phyloP scores from a whole-genome alignment of 2,113 vertebrate genomes.

The Chitala chitala region DNA sequence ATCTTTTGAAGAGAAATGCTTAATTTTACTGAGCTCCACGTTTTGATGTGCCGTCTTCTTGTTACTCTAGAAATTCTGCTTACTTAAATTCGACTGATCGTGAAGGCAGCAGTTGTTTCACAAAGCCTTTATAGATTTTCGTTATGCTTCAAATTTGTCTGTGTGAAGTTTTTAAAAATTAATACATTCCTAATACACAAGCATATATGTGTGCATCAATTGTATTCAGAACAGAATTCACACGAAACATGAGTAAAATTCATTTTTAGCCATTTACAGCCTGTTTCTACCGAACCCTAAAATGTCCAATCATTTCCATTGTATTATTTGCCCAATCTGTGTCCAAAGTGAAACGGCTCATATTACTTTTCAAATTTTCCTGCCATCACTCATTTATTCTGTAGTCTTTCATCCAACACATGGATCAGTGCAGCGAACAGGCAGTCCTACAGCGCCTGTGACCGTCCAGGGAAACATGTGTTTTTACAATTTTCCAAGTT shows the following conservation, averaged over 20 bases:
- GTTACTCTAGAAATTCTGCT: background rate
- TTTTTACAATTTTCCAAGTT: background rate
- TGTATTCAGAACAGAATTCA: constrained; percentile 4
- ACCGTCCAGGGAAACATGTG: background rate
- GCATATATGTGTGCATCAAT: background rate
- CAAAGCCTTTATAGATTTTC: too few relatives aligned
- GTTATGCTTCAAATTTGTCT: too few relatives aligned
- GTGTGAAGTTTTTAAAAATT: too few relatives aligned
- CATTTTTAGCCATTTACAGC: background rate
- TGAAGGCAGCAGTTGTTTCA: too few relatives aligned
- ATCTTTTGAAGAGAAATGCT: background rate
- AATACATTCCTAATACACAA: background rate
- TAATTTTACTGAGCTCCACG: background rate
- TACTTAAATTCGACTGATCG: too few relatives aligned
- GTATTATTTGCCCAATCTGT: background rate
- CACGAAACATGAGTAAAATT: background rate
- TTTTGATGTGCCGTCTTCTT: background rate
- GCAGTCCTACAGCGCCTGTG: too few relatives aligned
- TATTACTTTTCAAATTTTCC: background rate
- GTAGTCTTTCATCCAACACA: background rate
- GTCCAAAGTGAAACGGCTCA: background rate
- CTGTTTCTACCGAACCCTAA: too few relatives aligned
- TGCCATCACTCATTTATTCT: background rate
- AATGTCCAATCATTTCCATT: too few relatives aligned
- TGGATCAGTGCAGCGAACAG: background rate